Evolutionary conservation across 30 jellyfish, hydroid and myxozoan genomes (phyloP).

Genomic region (Cassiopea andromeda): DNA sequence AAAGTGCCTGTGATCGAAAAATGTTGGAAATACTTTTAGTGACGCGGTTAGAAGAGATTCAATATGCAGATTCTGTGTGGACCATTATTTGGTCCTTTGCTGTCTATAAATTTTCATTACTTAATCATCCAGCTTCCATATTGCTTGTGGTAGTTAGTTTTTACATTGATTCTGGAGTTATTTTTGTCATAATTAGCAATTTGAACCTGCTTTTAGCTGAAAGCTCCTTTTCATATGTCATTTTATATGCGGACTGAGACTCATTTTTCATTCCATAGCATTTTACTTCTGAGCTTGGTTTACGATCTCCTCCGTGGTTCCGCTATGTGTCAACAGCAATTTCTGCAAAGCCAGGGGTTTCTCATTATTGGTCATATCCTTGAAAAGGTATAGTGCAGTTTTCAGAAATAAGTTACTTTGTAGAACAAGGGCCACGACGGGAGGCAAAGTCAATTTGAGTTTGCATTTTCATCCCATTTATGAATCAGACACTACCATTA

Average conservation of each 20-base stretch:
- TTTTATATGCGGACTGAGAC: neutral
- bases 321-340: conserved; percentile 93
- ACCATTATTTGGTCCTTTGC: too few species aligned
- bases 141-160: too few species aligned
- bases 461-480: too few species aligned
- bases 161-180: too few species aligned
- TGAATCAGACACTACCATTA: too few species aligned
- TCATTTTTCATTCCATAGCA: conserved; percentile 37
- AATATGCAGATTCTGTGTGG: too few species aligned
- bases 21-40: too few species aligned
- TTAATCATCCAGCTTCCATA: too few species aligned
- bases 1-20: too few species aligned
- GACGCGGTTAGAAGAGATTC: too few species aligned
- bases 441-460: neutral
- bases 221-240: neutral
- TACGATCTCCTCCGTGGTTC: conserved; percentile 94
- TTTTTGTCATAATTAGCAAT: too few species aligned
- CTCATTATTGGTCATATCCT: conserved; percentile 91
- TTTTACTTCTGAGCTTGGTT: conserved; percentile 82
- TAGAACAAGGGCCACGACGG: neutral
- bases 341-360: conserved; percentile 92
- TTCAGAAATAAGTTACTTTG: neutral
- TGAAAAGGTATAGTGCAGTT: conserved; percentile 45
- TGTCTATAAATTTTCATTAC: too few species aligned
- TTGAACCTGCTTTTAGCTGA: neutral